Evolutionary conservation across 2,888 invertebrate genomes (phyloP).

Genomic region (Matsumyia berberina): DNA sequence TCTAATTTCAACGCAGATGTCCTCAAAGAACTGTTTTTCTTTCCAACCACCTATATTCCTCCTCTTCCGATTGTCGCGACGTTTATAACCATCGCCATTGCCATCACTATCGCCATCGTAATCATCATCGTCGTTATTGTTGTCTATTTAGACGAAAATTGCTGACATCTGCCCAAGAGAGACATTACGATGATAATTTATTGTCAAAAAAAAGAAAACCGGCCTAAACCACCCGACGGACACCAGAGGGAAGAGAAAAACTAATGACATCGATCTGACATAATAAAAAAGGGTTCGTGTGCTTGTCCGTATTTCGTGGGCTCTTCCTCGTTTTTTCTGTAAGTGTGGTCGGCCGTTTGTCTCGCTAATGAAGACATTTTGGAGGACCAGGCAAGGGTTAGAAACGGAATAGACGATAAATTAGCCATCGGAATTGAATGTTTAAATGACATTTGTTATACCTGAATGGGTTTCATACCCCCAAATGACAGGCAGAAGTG

Average conservation of each 20-base stretch:
- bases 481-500: slow-evolving; percentile 36
- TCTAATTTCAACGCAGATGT: slow-evolving; percentile 24
- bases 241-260: slow-evolving; percentile 23
- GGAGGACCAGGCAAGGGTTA: slow-evolving; percentile 66
- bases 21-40: slow-evolving; percentile 14
- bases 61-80: slow-evolving; percentile 28
- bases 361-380: slow-evolving; percentile 73
- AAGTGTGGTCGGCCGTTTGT: slow-evolving; percentile 71
- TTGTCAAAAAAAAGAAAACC: slow-evolving; percentile 60
- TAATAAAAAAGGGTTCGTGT: slow-evolving; percentile 67
- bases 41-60: slow-evolving; percentile 3
- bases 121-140: slow-evolving; percentile 65
- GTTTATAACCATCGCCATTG: slow-evolving; percentile 28
- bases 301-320: slow-evolving; percentile 7
- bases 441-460: slow-evolving; percentile 69
- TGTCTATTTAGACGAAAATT: slow-evolving; percentile 74
- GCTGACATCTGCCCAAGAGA: slow-evolving; percentile 76
- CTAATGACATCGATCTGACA: slow-evolving; percentile 62
- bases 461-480: slow-evolving; percentile 61
- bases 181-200: slow-evolving; percentile 72
- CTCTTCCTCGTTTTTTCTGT: slow-evolving; percentile 17
- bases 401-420: slow-evolving; percentile 67
- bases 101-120: slow-evolving; percentile 47
- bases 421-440: slow-evolving; percentile 64
- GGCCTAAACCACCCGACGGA: slow-evolving; percentile 34